A percentile compares a stretch with the other conserved stretches of the same genome.
Conservation (phyloP, 2,888 invertebrate species). For the Perizoma affinitatum region DNA sequence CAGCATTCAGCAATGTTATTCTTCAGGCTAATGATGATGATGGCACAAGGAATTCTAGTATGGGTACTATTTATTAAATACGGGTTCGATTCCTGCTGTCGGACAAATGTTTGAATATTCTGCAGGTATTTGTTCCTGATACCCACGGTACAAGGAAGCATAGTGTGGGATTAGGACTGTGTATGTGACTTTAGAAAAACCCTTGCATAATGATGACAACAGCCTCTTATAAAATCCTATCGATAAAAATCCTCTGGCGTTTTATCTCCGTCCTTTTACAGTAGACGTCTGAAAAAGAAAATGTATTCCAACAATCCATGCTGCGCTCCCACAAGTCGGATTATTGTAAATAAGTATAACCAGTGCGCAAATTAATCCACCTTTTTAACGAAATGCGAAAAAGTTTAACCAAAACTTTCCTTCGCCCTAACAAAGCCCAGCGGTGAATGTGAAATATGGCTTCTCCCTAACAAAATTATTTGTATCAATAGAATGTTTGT, state of each 20-base stretch:
- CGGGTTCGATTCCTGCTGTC: no score
- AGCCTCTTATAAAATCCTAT: neutral
- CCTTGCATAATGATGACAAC: no score
- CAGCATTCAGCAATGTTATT: no score
- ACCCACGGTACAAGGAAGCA: no score
- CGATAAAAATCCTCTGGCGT: constrained; percentile 18
- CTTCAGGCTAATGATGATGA: no score
- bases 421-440: constrained; percentile 55
- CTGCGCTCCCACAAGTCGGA: constrained; percentile 72
- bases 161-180: no score
- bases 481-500: constrained; percentile 80
- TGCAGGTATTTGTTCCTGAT: no score
- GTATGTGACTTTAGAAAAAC: no score
- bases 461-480: constrained; percentile 69
- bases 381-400: constrained; percentile 78
- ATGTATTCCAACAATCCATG: constrained; percentile 77
- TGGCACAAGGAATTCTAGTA: no score
- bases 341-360: constrained; percentile 83
- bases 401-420: constrained; percentile 75
- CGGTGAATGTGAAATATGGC: constrained; percentile 75
- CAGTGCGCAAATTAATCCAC: constrained; percentile 75
- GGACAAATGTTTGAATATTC: no score
- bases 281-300: constrained; percentile 64
- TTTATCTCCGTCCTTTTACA: constrained; percentile 48
- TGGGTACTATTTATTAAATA: no score